Conservation (phyloP, 2,888 invertebrate species). For the Ophion ventricosus region DNA sequence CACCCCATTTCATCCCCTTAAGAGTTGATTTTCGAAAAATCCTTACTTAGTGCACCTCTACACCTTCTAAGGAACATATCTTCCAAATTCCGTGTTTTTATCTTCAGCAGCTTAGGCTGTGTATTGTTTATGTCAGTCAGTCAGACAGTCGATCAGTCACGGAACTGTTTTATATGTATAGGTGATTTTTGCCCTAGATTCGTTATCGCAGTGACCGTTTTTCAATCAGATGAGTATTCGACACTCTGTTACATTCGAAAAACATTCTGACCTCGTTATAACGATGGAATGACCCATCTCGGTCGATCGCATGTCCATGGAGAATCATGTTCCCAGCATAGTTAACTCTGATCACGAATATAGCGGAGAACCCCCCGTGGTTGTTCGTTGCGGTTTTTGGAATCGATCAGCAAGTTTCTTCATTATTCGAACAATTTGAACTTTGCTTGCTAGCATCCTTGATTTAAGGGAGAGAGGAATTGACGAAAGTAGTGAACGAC, state of each 20-base stretch:
- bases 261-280: background rate
- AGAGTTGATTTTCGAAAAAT: no score
- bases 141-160: no score
- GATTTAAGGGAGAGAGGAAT: background rate
- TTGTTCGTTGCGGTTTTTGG: constrained; percentile 44
- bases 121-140: no score
- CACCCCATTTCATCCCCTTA: no score
- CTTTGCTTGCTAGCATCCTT: constrained; percentile 31
- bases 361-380: constrained; percentile 11
- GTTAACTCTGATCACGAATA: constrained; percentile 25
- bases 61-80: no score
- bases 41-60: no score
- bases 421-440: constrained; percentile 44
- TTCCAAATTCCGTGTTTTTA: no score
- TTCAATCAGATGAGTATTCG: background rate
- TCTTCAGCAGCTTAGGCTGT: no score
- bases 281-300: constrained; percentile 5
- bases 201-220: background rate
- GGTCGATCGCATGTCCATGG: constrained; percentile 11
- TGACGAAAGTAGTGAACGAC: constrained; percentile 32
- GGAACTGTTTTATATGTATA: no score
- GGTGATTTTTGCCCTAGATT: background rate
- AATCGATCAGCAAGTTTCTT: constrained; percentile 31
- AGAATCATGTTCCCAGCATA: constrained; percentile 29
- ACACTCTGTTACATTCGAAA: constrained; percentile 5